phyloP scores from a whole-genome alignment of 2,888 invertebrate genomes.

The Ormyrus pomaceus region DNA sequence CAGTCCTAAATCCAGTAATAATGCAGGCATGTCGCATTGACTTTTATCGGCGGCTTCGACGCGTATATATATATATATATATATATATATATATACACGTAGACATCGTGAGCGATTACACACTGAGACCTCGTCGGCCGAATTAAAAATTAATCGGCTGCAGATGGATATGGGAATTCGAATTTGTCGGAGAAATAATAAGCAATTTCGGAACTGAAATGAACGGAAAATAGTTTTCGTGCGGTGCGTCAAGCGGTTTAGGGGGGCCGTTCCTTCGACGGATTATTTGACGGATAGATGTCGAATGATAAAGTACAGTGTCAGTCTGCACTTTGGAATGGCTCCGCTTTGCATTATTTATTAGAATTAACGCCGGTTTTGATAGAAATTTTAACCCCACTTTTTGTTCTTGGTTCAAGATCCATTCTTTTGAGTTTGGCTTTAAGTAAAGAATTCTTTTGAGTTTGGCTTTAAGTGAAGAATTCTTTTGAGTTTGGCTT shows the following conservation, averaged over 20 bases:
- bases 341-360: no score
- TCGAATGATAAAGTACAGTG: conserved; percentile 22
- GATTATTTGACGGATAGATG: conserved; percentile 22
- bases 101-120: neutral
- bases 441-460: no score
- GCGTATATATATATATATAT: neutral
- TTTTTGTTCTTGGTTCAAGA: no score
- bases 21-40: no score
- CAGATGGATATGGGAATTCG: conserved; percentile 14
- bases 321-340: no score
- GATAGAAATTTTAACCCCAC: no score
- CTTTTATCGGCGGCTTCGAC: neutral
- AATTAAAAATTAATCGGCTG: conserved; percentile 13
- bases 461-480: no score
- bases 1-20: no score
- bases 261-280: neutral
- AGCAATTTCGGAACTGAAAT: conserved; percentile 48
- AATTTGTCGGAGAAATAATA: conserved; percentile 33
- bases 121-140: neutral
- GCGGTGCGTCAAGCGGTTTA: conserved; percentile 13
- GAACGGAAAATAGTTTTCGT: conserved; percentile 48
- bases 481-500: no score
- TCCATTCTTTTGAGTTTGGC: no score
- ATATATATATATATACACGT: neutral
- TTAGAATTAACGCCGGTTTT: no score